Conservation (phyloP, 2,113 vertebrate species). For the Peromyscus maniculatus region DNA sequence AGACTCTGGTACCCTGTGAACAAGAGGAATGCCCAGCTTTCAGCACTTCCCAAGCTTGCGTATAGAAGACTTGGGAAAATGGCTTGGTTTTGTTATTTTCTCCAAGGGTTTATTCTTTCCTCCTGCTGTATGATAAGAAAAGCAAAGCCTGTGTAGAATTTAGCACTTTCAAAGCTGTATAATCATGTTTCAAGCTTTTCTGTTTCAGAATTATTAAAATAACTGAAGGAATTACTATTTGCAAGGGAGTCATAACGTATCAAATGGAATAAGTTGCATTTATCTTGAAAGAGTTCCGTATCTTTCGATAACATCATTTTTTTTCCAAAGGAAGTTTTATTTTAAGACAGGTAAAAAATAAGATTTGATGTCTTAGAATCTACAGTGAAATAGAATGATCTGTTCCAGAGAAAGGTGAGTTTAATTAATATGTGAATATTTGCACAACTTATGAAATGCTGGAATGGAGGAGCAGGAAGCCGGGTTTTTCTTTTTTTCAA, state of each 20-base stretch:
- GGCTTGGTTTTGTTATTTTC: slow-evolving; percentile 35
- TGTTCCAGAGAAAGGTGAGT: neutral
- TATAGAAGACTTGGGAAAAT: neutral
- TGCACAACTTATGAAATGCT: neutral
- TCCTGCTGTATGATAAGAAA: slow-evolving; percentile 4
- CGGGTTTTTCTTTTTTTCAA: neutral
- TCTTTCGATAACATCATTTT: slow-evolving; percentile 57
- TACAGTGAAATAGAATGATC: neutral
- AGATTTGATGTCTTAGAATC: slow-evolving; percentile 1
- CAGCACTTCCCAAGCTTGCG: slow-evolving; percentile 24
- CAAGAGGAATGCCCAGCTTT: neutral
- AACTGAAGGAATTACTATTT: neutral
- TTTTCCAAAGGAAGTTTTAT: neutral
- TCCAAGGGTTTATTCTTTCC: neutral
- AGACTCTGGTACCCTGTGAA: slow-evolving; percentile 38
- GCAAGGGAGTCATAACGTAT: neutral
- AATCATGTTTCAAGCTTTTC: slow-evolving; percentile 15
- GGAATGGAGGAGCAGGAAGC: neutral
- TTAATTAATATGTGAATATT: slow-evolving; percentile 9
- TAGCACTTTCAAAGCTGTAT: neutral
- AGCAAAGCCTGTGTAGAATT: slow-evolving; percentile 32
- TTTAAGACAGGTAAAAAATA: slow-evolving; percentile 23
- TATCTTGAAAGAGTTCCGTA: slow-evolving; percentile 30
- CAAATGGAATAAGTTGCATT: neutral
- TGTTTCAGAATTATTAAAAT: slow-evolving; percentile 45